Percentiles rank a stretch among this genome's conserved stretches.
phyloP scores from a whole-genome alignment of 1,140 invertebrate genomes.

The Araneus ventricosus region DNA sequence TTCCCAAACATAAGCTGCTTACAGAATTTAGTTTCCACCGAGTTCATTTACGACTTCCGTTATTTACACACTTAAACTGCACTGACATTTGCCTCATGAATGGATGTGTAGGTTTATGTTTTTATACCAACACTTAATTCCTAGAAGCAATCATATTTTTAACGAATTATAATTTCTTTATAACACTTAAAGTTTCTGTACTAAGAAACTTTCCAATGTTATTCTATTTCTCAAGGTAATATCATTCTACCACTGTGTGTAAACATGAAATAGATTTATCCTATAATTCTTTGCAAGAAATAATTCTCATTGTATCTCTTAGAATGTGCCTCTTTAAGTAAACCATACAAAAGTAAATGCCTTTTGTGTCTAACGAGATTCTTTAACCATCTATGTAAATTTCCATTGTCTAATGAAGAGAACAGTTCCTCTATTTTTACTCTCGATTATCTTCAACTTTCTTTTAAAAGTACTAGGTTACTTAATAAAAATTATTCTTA shows the following conservation, averaged over 20 bases:
- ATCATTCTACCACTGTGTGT: not conserved
- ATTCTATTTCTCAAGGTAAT: not conserved
- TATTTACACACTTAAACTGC: slow-evolving; percentile 37
- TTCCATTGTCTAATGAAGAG: not conserved
- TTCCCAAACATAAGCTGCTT: slow-evolving; percentile 8
- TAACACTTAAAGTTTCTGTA: slow-evolving; percentile 22
- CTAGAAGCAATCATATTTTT: slow-evolving; percentile 55
- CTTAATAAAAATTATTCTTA: no score
- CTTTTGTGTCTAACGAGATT: not conserved
- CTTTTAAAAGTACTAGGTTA: no score
- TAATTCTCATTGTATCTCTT: not conserved
- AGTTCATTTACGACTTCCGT: not conserved
- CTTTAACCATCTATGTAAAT: not conserved
- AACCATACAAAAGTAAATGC: not conserved
- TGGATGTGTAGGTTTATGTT: not conserved
- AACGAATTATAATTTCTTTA: slow-evolving; percentile 27
- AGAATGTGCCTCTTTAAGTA: not conserved
- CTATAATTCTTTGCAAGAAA: not conserved
- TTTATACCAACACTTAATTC: slow-evolving; percentile 55
- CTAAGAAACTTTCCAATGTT: slow-evolving; percentile 32
- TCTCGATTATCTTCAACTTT: no score
- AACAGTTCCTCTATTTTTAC: not conserved
- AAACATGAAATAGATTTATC: slow-evolving; percentile 11
- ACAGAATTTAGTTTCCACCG: not conserved
- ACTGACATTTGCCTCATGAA: slow-evolving; percentile 1